A percentile compares a stretch with the other conserved stretches of the same genome.
Conservation (phyloP, 1,140 invertebrate species). For the Trichoplusia ni region DNA sequence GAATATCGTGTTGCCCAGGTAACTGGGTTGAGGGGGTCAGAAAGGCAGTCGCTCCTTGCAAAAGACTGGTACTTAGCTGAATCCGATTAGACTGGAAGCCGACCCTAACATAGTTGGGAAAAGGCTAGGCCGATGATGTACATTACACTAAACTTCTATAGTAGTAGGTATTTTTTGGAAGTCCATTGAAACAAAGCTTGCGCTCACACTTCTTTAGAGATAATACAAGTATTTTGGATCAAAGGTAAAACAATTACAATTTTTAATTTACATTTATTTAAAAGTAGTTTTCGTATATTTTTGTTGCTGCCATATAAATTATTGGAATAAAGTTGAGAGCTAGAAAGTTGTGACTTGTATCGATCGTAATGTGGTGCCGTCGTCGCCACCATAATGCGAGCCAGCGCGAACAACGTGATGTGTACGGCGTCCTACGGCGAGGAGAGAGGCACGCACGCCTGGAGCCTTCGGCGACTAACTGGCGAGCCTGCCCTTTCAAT, state of each 20-base stretch:
- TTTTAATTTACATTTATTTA: background rate
- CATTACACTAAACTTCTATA: no score
- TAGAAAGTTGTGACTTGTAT: constrained; percentile 44
- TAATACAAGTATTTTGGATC: background rate
- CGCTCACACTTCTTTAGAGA: background rate
- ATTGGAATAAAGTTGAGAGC: constrained; percentile 20
- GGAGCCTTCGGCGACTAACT: constrained; percentile 47
- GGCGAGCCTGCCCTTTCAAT: constrained; percentile 28
- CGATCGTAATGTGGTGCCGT: constrained; percentile 63
- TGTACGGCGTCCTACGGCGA: constrained; percentile 64
- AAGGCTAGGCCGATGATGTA: no score
- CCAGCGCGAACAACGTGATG: constrained; percentile 57
- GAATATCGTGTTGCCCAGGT: no score
- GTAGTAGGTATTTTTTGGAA: no score
- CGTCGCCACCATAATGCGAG: constrained; percentile 64
- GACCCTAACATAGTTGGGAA: no score
- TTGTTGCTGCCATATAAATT: constrained; percentile 24
- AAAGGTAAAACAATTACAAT: background rate
- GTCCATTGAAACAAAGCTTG: background rate
- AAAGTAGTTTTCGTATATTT: constrained; percentile 25
- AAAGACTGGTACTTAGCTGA: no score
- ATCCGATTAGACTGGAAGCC: no score
- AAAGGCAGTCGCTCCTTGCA: no score
- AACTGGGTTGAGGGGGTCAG: no score
- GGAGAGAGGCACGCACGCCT: constrained; percentile 51